Conservation (phyloP, 1,140 invertebrate species). For the Condylostylus longicornis region DNA sequence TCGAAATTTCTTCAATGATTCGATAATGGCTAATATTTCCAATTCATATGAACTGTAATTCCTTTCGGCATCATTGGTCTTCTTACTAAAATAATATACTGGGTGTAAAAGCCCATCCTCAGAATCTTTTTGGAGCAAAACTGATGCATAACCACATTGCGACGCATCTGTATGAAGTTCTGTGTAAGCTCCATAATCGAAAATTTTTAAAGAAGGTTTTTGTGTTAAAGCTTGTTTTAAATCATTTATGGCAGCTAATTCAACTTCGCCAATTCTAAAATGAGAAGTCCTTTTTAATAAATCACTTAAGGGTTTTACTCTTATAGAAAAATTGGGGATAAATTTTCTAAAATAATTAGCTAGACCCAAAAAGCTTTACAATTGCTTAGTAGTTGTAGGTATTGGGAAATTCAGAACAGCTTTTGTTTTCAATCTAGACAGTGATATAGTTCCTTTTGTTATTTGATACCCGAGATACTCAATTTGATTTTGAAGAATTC, state of each 20-base stretch:
- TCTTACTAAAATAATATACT: conserved; percentile 16
- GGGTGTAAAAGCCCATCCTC: conserved; percentile 6
- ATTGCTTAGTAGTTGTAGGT: conserved; percentile 14
- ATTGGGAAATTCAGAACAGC: conserved; percentile 19
- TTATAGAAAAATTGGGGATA: conserved; percentile 15
- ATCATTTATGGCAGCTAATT: conserved; percentile 4
- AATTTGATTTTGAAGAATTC: conserved; percentile 14
- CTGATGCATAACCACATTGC: conserved; percentile 10
- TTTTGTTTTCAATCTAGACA: conserved; percentile 14
- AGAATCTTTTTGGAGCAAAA: conserved; percentile 12
- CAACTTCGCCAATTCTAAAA: conserved; percentile 4
- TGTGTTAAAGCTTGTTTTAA: conserved; percentile 4
- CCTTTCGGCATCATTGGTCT: conserved; percentile 25
- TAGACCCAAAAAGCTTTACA: conserved; percentile 21
- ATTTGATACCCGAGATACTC: conserved; percentile 14
- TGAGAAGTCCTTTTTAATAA: conserved; percentile 5
- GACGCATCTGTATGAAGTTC: conserved; percentile 16
- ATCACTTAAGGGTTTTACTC: conserved; percentile 15
- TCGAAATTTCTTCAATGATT: conserved; percentile 29
- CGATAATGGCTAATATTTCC: conserved; percentile 32
- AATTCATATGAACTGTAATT: conserved; percentile 31
- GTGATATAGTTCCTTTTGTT: conserved; percentile 10
- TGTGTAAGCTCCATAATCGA: conserved; percentile 2
- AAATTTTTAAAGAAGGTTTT: conserved; percentile 11
- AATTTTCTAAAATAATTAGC: conserved; percentile 24